Evolutionary conservation across 2,797 vertebrate genomes (phyloP), one percentile per base, ranked within the genome.

Genomic region (Tragopan temminckii): DNA sequence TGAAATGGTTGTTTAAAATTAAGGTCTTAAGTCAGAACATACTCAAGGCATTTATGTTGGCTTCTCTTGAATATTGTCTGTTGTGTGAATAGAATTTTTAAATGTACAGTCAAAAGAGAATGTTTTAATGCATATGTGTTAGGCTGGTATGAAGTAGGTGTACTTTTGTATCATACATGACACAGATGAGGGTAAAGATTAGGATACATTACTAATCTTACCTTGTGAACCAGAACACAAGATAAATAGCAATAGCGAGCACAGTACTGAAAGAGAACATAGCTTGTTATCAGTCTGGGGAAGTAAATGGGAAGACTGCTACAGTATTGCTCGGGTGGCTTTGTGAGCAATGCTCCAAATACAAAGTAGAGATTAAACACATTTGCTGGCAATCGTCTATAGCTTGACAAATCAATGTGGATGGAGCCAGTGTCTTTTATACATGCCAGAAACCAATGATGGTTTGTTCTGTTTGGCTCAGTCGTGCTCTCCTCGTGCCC

Each of bases 401-500:
- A 83, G 63, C 72, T 92, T 90, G 63, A 38, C 62, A 76, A 42
- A 85, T 85, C 66, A 93, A 50, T n/a, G 25, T 2, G 13, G 62
- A 85, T 1, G 6, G 81, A 96, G 55, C 66, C 79, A 58, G 86
- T 23, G 18, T 40, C 29, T 72, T 92, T 95, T 69, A 85, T 29
- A 52, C 62, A 15, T 78, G 90, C 87, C 84, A 95, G 78, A 80
- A 79, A 72, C 70, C 46, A 62, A n/a, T 0, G 3, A 89, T 27
- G 35, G 80, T 78, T 94, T 84, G 53, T 83, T 95, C 67, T 95
- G 35, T 83, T 74, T 93, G 88, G 90, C 89, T 85, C 76, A 36
- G 68, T 40, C 36, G 55, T 70, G 61, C n/a, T 82, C 40, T 89
- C 70, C 53, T 92, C 13, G 1, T 62, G 42, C 48, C 21, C 63